Evolutionary conservation across 2,888 invertebrate species (phyloP), one percentile per base, ranked within the genome.

Genomic region (Cerceris ruficornis): DNA sequence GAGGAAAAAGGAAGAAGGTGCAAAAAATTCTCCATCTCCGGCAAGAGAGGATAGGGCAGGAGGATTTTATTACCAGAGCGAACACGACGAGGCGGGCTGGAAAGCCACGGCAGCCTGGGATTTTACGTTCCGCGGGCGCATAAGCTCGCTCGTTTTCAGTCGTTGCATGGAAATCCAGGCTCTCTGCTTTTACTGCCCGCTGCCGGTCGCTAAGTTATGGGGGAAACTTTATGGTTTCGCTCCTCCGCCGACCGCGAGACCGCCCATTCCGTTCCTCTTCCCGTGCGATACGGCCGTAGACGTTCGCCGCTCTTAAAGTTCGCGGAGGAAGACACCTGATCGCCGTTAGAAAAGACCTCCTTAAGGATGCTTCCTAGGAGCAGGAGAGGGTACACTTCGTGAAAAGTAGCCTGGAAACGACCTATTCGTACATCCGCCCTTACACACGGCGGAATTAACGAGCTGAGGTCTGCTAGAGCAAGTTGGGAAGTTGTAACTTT

Each of bases 211-310:
- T 88, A 86, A 89, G 90, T 90, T 91, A 90, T 88, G 89, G 87
- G 79, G 87, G 85, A 90, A 91, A 89, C 86, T 91, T 91, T 91
- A 92, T 89, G 91, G 84, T 86, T 78, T 78, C 78, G 77, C 59
- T 70, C 41, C 60, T 62, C 67, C 59, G 61, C 57, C 79, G 59
- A 73, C 17, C 61, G 50, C 74, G 61, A 74, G 73, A 62, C 77
- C 76, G 81, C 85, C 84, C 84, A 77, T 84, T 84, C 74, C 75
- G 73, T 67, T 60, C n/a, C 17, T 74, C 71, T 49, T 70, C 73
- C 58, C 61, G 65, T 54, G 55, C 62, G 76, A 60, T 69, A 66
- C 68, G 68, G 65, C 73, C 41, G 75, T 67, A 57, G 55, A 66
- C 46, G 49, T 39, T 39, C 43, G 15, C 60, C 43, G 58, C 68